Base-by-base conservation (phyloP, 2,113 vertebrate genomes). In the Halichoeres trimaculatus region DNA sequence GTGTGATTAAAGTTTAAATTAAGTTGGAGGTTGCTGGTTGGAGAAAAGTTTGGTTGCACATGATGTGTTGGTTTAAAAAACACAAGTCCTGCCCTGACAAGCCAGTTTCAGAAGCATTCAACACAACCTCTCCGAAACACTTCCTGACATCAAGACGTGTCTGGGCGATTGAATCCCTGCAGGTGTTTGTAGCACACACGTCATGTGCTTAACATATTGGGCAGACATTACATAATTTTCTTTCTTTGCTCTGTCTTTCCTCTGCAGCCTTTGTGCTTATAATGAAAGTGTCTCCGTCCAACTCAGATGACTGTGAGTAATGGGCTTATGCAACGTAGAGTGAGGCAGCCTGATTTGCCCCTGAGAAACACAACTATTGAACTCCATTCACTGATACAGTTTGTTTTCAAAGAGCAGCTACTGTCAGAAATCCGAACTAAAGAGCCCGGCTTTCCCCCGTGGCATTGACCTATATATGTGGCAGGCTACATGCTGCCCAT, bases 291-390 rank as follows among this genome's bases (percentile, higher is more conserved):
- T 80, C 48, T 83, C 53, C 41, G 34, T 36, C 53, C 60, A 74
- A 45, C 63, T 69, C 61, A 59, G 76, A 80, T 78, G 68, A 88
- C 71, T 82, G 61, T 83, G 64, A 90, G 35, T 85, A 91, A 93
- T 73, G 11, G 26, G 51, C 12, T 92, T 92, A 90, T 62, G 82
- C 77, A 93, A 91, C 74, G 58, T 40, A 59, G 62, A 75, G 30
- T 30, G 45, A 52, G 40, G 48, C 57, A 68, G 61, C 56, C 63
- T 75, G 70, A 78, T 66, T 83, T 23, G 13, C 24, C 51, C 65
- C 38, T 26, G 50, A 78, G 72, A 77, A 68, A 57, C 50, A 72
- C 59, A 59, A 45, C 60, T 56, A 54, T 1, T 63, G 43, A 70
- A 68, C n/a, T 54, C 64, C 59, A 41, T 60, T 69, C 62, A 54